Evolutionary conservation across 1,140 invertebrate species (phyloP), one percentile per base, ranked within the genome.

Genomic region (Gonatopus flavifemur): DNA sequence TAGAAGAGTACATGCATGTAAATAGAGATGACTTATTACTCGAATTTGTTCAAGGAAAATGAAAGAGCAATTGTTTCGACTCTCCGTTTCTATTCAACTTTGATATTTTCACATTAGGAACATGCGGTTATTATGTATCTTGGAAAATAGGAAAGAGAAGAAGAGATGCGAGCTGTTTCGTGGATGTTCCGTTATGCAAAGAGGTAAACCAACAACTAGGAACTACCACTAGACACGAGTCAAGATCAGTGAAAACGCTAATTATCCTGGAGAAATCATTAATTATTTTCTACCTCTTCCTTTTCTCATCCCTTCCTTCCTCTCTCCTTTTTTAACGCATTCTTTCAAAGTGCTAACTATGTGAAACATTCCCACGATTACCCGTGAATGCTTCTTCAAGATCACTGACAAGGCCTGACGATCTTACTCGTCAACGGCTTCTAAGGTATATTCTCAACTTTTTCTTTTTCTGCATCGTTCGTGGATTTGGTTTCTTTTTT

Each of bases 201-300:
- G 55, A 59, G 54, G 57, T 49, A 33, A 57, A 36, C 44, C 19
- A 33, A 32, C 22, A 44, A 56, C 52, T 53, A 69, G 51, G 56
- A 70, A 64, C 37, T 59, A 55, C 56, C 56, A 63, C 43, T 52
- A 59, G 53, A 45, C 51, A 49, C 28, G 38, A 62, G 55, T 56
- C 59, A 67, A 67, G 64, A 69, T 60, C 65, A 74, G 69, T 73
- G 72, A 73, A 72, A 74, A 73, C 66, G 42, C 52, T 72, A 71
- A 72, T 72, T 74, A 65, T 51, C 49, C 48, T 48, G 51, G 62
- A 65, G 65, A 74, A 70, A 71, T 75, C 64, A 71, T 74, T 68
- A 70, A 74, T 72, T 71, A 72, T 66, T 57, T 67, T 55, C 32
- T 33, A 33, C 31, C 10, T 39, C 33, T 42, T 33, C 38, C 19